These are phyloP conservation scores for Phyllostomus discolor DNA, from an alignment of 2,113 vertebrate genomes.

Conservation along the genomic window DNA sequence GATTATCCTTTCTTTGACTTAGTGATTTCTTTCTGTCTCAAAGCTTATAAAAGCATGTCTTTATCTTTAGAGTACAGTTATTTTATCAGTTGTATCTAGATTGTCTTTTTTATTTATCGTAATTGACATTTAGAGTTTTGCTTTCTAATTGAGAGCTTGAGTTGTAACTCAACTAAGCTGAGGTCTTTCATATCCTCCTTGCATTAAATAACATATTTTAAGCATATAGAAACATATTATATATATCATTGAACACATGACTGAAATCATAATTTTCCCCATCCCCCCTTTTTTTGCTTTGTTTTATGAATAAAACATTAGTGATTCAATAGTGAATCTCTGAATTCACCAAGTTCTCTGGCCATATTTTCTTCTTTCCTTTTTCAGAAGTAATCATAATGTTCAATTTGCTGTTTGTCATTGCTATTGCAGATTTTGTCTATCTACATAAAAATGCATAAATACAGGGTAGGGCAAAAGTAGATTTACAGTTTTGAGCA, in stretches of 20 bases:
- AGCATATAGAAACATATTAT: background rate
- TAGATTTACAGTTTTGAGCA: background rate
- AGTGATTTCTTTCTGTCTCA: background rate
- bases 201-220: background rate
- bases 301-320: background rate
- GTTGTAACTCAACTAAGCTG: background rate
- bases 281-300: background rate
- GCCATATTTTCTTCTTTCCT: background rate
- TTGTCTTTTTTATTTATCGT: background rate
- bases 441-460: background rate
- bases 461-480: background rate
- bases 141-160: background rate
- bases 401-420: background rate
- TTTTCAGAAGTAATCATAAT: background rate
- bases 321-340: background rate
- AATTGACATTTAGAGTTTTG: background rate
- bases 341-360: background rate
- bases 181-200: background rate
- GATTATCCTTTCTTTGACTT: background rate
- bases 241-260: background rate
- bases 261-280: background rate
- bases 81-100: background rate
- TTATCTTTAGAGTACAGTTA: background rate
- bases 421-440: background rate
- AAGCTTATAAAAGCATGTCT: background rate